Base-by-base conservation (phyloP, 2,113 vertebrate genomes). In the Tretioscincus oriximinensis region DNA sequence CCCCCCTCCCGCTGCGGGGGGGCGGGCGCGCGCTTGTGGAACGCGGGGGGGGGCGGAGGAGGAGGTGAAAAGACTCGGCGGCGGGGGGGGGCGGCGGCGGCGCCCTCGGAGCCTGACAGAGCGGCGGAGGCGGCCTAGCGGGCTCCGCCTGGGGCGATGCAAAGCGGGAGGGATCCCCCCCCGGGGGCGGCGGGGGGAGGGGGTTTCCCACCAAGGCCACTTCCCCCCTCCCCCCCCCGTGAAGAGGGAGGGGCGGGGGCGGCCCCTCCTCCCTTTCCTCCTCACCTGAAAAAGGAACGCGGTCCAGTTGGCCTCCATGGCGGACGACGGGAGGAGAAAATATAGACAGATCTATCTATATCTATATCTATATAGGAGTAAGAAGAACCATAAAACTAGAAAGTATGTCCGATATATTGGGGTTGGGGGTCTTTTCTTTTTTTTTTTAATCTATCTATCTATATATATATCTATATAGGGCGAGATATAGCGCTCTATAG, bases 241-340 rank as follows among this genome's bases (percentile, higher is more conserved):
- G 66, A 5, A 3, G 22, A 5, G 45, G 45, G 24, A 78, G 12
- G 9, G 63, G 77, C 14, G 28, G 21, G 49, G n/a, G 92, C 91
- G 93, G 93, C 93, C 93, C 51, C 10, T 9, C 10, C 51, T 86
- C 91, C 78, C 81, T 91, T 90, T 35, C 67, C 72, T 49, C 73
- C 95, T 95, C 95, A 97, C 96, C 94, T 97, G 96, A 87, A 97
- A 97, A 92, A 97, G 94, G 95, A 96, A 97, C 87, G 96, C 95
- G 93, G 96, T 96, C 96, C 96, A 97, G 94, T 96, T 96, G 94
- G 95, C 94, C 91, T 97, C 96, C 96, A 97, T 96, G 93, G 94
- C 95, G 94, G 54, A 18, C 77, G 68, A 72, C 31, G 73, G 54
- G 51, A 76, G 77, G 41, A 41, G 77, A 76, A 45, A 54, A 70